phyloP scores from a whole-genome alignment of 2,888 invertebrate species.

The Cactoblastis cactorum region DNA sequence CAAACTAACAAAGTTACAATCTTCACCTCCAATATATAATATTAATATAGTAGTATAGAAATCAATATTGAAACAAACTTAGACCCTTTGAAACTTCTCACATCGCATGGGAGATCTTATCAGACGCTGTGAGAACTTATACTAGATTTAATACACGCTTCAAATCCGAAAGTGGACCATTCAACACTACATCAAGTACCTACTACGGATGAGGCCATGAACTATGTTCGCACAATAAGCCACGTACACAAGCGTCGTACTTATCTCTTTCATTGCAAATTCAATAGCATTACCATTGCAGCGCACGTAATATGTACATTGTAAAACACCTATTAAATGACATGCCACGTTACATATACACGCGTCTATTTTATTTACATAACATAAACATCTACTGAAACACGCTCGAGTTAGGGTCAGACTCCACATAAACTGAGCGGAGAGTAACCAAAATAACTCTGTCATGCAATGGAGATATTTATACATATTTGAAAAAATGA shows the following conservation, averaged over 20 bases:
- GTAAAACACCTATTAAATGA: not conserved
- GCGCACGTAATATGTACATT: not conserved
- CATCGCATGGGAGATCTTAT: not conserved
- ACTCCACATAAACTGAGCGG: too few relatives aligned
- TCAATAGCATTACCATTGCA: not conserved
- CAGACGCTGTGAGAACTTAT: not conserved
- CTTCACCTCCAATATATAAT: too few relatives aligned
- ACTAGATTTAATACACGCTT: not conserved
- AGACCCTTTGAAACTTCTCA: not conserved
- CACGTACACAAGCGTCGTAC: not conserved
- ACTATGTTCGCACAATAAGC: not conserved
- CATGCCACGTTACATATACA: not conserved
- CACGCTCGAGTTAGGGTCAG: too few relatives aligned
- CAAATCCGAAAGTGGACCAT: constrained; percentile 33
- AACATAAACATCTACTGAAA: not conserved
- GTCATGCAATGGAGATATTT: too few relatives aligned
- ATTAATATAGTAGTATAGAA: too few relatives aligned
- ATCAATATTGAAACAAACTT: not conserved
- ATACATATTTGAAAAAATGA: too few relatives aligned
- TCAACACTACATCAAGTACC: not conserved
- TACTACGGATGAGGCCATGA: not conserved
- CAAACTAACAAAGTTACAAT: too few relatives aligned
- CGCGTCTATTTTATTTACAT: constrained; percentile 9
- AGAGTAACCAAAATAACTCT: too few relatives aligned
- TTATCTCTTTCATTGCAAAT: not conserved